Evolutionary conservation across 1,140 invertebrate species (phyloP), one percentile per base, ranked within the genome.

Genomic region (Drosophila ercepeae): DNA sequence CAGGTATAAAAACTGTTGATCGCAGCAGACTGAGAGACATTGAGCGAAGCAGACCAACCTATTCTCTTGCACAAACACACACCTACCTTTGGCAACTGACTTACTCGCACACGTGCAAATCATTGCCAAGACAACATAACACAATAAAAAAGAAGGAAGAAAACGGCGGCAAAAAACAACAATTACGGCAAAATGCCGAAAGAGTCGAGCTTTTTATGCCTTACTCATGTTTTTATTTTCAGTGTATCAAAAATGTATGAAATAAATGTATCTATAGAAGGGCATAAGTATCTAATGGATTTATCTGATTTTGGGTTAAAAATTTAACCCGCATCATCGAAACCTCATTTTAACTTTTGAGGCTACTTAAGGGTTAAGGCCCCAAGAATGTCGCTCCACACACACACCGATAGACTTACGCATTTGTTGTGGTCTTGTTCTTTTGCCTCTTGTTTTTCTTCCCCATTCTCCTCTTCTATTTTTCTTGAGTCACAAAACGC

Each of bases 1-100:
- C 81, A 86, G 81, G 81, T 86, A 86, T 86, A 86, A 74, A 83
- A 86, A 67, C 53, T 86, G 65, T 84, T 76, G 71, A 79, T 84
- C 79, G 23, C 58, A 42, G 53, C 32, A 46, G 45, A 61, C 54
- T 29, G 6, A 52, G 55, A 49, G 39, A 13, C n/a, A n/a, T n/a
- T n/a, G 34, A 41, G 32, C 60, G 23, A 7, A 19, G 16, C 2
- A 13, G 72, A 51, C 34, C 65, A 52, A 71, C 60, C 60, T 69
- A 69, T 69, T 65, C 61, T 54, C 45, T 65, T 55, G 16, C 57
- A 49, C 16, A 32, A 18, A 53, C 19, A 54, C 21, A 39, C n/a
- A n/a, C n/a, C n/a, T n/a, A n/a, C 19, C 23, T 16, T 32, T 27
- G 48, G 21, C 44, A 42, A 74, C 61, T 68, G 63, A 75, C 71